A percentile compares a stretch with the other conserved stretches of the same genome.
Evolutionary conservation across 2,888 invertebrate species (phyloP).

Genomic region (Acanthosoma haemorrhoidale): DNA sequence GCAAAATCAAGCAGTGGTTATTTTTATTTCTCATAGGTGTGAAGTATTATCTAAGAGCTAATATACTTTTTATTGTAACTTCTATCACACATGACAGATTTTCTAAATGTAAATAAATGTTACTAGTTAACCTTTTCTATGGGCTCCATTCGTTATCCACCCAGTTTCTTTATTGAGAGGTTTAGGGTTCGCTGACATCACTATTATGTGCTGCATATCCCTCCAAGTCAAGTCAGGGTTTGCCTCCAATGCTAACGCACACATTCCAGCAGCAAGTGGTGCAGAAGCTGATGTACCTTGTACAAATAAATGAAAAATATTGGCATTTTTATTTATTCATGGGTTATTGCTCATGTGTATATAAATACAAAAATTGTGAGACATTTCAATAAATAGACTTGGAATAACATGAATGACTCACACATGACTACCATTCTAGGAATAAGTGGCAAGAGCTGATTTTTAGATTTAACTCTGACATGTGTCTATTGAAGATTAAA

Average conservation of each 20-base stretch:
- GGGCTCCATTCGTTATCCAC: constrained; percentile 55
- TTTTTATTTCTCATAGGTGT: neutral
- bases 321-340: too few species aligned
- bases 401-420: too few species aligned
- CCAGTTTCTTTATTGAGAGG: constrained; percentile 53
- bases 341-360: too few species aligned
- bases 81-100: neutral
- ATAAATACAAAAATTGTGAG: too few species aligned
- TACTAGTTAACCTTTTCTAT: constrained; percentile 46
- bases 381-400: too few species aligned
- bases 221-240: constrained; percentile 57
- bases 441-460: too few species aligned
- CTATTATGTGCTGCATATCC: constrained; percentile 57
- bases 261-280: constrained; percentile 53
- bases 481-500: too few species aligned
- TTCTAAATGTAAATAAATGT: constrained; percentile 3
- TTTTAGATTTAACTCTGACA: too few species aligned
- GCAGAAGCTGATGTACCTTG: constrained; percentile 52
- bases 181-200: constrained; percentile 50
- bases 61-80: too few species aligned
- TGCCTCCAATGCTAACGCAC: constrained; percentile 52
- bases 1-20: constrained; percentile 15
- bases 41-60: too few species aligned
- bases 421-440: too few species aligned
- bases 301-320: neutral